phyloP scores from a whole-genome alignment of 2,113 vertebrate genomes.

The Centropristis striata region DNA sequence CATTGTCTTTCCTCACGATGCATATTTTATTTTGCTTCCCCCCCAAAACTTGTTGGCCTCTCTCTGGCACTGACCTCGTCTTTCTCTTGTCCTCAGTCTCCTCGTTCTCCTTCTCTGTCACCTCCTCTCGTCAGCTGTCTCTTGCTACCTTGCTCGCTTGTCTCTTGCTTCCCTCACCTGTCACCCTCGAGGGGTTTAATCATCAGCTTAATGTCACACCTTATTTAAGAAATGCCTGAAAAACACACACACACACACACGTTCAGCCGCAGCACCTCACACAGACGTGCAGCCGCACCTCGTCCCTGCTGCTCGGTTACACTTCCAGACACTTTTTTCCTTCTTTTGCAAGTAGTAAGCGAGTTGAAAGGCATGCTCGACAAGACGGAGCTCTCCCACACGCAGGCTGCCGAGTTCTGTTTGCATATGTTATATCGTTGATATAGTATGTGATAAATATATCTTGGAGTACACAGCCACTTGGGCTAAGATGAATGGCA shows the following conservation, averaged over 20 bases:
- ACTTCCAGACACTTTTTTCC: slow-evolving; percentile 17
- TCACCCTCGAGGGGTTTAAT: slow-evolving; percentile 64
- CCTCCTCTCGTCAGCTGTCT: slow-evolving; percentile 50
- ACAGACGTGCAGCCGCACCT: not conserved
- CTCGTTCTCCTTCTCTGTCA: slow-evolving; percentile 32
- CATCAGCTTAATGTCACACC: slow-evolving; percentile 68
- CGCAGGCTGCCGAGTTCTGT: slow-evolving; percentile 13
- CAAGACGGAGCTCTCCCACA: slow-evolving; percentile 18
- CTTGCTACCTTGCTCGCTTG: slow-evolving; percentile 25
- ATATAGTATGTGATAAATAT: slow-evolving; percentile 26
- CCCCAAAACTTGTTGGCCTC: not conserved
- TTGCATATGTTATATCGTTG: slow-evolving; percentile 24
- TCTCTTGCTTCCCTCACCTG: slow-evolving; percentile 57
- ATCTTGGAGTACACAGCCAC: slow-evolving; percentile 8
- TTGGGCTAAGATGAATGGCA: slow-evolving; percentile 16
- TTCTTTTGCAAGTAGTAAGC: slow-evolving; percentile 7
- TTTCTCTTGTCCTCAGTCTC: not conserved
- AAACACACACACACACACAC: slow-evolving; percentile 8
- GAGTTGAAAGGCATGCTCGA: slow-evolving; percentile 33
- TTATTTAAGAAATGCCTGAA: slow-evolving; percentile 51
- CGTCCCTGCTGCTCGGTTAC: slow-evolving; percentile 19
- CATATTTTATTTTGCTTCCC: not conserved
- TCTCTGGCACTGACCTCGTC: slow-evolving; percentile 10
- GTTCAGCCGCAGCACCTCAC: not conserved
- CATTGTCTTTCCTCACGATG: slow-evolving; percentile 5